Evolutionary conservation across 2,888 invertebrate genomes (phyloP), one percentile per base, ranked within the genome.

Genomic region (Halictus ligatus): DNA sequence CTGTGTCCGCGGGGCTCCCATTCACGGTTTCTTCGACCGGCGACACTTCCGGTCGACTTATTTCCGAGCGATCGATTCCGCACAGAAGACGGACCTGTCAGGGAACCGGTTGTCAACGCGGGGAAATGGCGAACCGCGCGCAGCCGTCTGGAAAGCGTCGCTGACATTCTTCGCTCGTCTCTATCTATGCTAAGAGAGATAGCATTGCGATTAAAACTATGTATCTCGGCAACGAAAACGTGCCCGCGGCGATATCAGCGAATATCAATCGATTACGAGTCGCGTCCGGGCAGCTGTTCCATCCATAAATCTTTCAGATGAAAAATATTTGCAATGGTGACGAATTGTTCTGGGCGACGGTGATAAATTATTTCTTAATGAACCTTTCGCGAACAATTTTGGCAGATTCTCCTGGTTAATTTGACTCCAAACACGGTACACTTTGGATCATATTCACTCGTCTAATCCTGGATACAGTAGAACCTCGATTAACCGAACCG

Each of bases 51-150:
- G 82, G 75, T 46, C 73, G 85, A 77, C 40, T 88, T 81, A 78
- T 88, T 89, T 90, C 90, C 87, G 84, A 83, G 75, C 67, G 67
- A 78, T 58, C 83, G 81, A 75, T 86, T 80, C 54, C 89, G 89
- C 90, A 93, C 92, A 93, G 84, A 84, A 80, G 85, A 83, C 78
- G 81, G 81, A 82, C 29, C 88, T 88, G 88, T 90, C 81, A 43
- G 50, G 1, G 71, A 85, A 88, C 85, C 86, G 81, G 83, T 84
- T 79, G 58, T 76, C 80, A 80, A 80, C 85, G 21, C 40, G 29
- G n/a, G 77, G 85, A 74, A 80, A 81, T 88, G 15, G 69, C 58
- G 60, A 54, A 46, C 75, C 76, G 40, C 64, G 35, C 29, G 15
- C 18, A 29, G 25, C 15, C 25, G 60, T 60, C 60, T 25, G 60